Evolutionary conservation across 2,797 vertebrate species (phyloP).

Genomic region (Coracias cyanogaster): DNA sequence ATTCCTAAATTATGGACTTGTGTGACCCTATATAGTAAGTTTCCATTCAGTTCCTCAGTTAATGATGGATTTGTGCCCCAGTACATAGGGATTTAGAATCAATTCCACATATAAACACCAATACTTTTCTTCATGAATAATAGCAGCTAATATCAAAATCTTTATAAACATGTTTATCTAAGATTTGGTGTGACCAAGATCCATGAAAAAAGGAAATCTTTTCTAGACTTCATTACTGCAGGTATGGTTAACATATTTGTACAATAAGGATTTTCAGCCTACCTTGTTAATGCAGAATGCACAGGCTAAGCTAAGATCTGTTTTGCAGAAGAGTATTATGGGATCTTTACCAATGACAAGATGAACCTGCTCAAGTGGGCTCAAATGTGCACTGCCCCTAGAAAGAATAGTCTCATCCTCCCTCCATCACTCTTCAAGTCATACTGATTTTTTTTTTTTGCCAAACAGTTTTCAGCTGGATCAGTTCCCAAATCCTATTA

Average conservation of each 20-base stretch:
- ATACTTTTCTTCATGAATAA: background rate
- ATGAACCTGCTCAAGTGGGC: background rate
- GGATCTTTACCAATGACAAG: background rate
- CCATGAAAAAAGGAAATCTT: background rate
- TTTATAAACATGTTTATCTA: background rate
- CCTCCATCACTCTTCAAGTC: background rate
- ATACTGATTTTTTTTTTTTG: background rate
- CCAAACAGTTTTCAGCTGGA: background rate
- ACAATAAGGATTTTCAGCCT: background rate
- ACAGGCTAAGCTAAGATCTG: background rate
- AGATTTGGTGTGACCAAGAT: background rate
- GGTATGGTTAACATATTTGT: background rate
- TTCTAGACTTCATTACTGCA: background rate
- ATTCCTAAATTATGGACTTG: background rate
- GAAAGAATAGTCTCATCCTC: background rate
- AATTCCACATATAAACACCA: conserved; percentile 1
- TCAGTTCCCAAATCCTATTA: background rate
- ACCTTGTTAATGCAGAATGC: background rate
- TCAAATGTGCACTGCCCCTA: background rate
- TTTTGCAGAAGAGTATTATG: background rate
- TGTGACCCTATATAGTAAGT: background rate
- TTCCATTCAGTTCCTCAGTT: background rate
- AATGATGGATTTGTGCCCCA: background rate
- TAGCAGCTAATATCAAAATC: background rate
- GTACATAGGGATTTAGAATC: background rate